A percentile compares a stretch with the other conserved stretches of the same genome.
phyloP scores from a whole-genome alignment of 2,113 vertebrate species.

The Atlantisia rogersi region DNA sequence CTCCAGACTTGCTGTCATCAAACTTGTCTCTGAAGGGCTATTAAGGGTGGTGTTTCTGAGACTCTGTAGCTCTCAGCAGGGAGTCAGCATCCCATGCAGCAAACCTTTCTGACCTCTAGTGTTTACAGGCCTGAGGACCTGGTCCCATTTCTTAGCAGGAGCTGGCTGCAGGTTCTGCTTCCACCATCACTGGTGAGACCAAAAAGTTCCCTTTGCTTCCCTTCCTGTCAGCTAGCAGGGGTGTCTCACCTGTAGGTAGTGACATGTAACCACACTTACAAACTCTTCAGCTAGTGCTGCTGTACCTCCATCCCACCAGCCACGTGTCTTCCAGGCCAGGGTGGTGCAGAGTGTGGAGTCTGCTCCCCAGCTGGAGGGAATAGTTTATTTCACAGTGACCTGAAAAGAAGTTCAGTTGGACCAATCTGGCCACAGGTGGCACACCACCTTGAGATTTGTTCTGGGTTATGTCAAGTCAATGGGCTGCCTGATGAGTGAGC shows the following conservation, averaged over 20 bases:
- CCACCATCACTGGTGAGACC: accelerated
- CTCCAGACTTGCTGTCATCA: neutral
- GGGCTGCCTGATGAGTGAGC: neutral
- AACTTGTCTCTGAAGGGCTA: neutral
- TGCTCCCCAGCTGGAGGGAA: neutral
- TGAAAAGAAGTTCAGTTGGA: neutral
- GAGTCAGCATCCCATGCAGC: neutral
- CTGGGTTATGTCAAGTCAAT: neutral
- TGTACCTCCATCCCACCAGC: neutral
- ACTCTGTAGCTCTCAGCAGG: neutral
- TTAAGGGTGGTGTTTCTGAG: neutral
- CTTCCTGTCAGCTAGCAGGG: neutral
- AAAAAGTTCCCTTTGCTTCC: neutral
- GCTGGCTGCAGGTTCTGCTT: neutral
- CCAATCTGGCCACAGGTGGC: neutral
- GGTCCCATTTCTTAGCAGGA: neutral
- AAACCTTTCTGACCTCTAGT: accelerated
- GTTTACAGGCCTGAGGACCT: neutral
- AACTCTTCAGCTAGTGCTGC: neutral
- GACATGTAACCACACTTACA: neutral
- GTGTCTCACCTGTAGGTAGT: neutral
- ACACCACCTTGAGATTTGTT: neutral
- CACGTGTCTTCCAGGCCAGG: accelerated
- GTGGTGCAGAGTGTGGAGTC: too few relatives aligned
- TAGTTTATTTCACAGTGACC: neutral